These are phyloP conservation scores for Nipponia nippon DNA, from an alignment of 2,113 vertebrate species.

Conservation along the genomic window DNA sequence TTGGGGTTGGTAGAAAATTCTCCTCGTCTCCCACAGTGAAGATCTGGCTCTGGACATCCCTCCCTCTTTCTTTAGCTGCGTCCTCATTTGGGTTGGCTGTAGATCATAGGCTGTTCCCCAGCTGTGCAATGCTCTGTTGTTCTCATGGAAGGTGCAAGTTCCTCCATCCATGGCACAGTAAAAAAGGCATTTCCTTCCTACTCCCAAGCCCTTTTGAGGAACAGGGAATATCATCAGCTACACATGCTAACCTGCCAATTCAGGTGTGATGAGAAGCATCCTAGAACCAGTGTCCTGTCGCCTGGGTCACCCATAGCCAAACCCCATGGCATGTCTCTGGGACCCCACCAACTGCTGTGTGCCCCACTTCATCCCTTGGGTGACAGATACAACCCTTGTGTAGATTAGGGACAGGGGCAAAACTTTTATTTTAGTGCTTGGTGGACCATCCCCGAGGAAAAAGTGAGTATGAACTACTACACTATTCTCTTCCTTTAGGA, in stretches of 20 bases:
- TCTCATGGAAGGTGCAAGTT: not conserved
- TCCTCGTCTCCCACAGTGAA: not conserved
- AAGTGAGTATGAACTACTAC: not conserved
- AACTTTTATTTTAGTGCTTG: not conserved
- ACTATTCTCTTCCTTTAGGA: not conserved
- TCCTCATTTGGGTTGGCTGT: not conserved
- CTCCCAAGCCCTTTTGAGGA: not conserved
- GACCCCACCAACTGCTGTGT: not conserved
- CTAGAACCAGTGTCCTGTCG: not conserved
- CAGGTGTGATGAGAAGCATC: not conserved
- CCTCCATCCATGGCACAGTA: no score
- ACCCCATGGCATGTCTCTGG: not conserved
- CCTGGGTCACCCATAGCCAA: not conserved
- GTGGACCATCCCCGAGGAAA: not conserved
- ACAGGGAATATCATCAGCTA: not conserved
- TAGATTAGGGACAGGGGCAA: not conserved
- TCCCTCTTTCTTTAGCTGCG: not conserved
- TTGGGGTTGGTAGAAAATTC: not conserved
- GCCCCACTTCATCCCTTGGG: not conserved
- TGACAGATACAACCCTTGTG: not conserved
- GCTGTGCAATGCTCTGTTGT: not conserved
- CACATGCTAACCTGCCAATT: not conserved
- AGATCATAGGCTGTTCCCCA: not conserved
- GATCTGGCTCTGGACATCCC: not conserved
- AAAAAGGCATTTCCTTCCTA: not conserved